Conservation (phyloP, 2,888 invertebrate species). For the Plutella xylostella region DNA sequence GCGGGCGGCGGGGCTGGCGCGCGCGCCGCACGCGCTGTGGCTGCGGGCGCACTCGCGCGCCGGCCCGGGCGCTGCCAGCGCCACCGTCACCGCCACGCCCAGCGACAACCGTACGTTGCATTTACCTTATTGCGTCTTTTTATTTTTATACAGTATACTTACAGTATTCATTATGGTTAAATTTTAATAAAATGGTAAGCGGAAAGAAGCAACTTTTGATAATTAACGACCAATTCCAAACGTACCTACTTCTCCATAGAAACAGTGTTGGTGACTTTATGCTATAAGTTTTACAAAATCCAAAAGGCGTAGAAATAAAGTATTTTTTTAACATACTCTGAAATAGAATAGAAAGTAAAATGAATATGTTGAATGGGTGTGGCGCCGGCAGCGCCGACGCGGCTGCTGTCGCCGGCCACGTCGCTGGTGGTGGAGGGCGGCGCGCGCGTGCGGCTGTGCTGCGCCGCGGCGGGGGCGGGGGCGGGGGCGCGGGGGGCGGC, state of each 20-base stretch:
- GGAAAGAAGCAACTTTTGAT: no score
- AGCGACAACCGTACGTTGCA: constrained; percentile 40
- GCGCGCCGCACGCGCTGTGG: constrained; percentile 85
- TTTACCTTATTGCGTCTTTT: background rate
- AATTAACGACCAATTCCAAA: no score
- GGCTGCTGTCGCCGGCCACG: constrained; percentile 83
- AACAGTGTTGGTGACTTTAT: no score
- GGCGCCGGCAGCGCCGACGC: constrained; percentile 79
- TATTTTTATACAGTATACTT: background rate
- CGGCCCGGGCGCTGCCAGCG: constrained; percentile 74
- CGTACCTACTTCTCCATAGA: no score
- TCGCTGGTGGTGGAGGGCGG: constrained; percentile 72
- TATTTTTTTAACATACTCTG: background rate
- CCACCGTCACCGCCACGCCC: constrained; percentile 68
- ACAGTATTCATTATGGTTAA: no score
- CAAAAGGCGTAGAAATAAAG: no score
- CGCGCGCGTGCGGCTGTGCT: constrained; percentile 73
- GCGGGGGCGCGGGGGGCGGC: constrained; percentile 71
- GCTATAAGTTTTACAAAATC: no score
- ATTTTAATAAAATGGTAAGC: no score
- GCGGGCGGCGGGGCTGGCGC: constrained; percentile 34
- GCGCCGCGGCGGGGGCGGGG: constrained; percentile 75
- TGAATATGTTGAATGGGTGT: no score
- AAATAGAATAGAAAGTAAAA: no score
- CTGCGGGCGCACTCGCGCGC: constrained; percentile 79